phyloP scores from a whole-genome alignment of 2,888 invertebrate genomes.

The Nomada fucata region DNA sequence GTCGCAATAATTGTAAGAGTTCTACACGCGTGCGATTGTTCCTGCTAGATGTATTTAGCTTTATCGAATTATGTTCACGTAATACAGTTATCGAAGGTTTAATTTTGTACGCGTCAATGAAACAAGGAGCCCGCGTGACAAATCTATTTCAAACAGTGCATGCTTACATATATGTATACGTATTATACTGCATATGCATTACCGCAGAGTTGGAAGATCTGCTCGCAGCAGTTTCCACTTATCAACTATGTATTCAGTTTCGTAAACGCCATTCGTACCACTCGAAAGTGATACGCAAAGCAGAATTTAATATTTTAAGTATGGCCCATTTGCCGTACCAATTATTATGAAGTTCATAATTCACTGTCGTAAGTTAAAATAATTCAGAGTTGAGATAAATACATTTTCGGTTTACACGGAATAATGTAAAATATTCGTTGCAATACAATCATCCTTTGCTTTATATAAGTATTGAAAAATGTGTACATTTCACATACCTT shows the following conservation, averaged over 20 bases:
- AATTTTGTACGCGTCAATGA: conserved; percentile 8
- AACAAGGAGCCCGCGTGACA: conserved; percentile 23
- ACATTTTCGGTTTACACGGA: background rate
- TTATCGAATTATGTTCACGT: background rate
- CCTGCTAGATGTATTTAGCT: no score
- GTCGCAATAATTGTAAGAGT: no score
- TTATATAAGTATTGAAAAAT: background rate
- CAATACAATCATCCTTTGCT: background rate
- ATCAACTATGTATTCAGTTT: no score
- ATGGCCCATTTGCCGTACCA: background rate
- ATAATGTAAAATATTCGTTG: no score
- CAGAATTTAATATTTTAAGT: background rate
- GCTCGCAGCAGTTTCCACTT: no score
- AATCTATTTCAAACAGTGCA: conserved; percentile 33
- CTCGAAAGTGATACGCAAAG: no score
- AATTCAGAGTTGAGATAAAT: no score
- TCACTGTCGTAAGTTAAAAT: background rate
- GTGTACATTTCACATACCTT: conserved; percentile 51
- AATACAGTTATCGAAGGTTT: background rate
- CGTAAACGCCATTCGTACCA: no score
- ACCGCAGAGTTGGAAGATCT: conserved; percentile 12
- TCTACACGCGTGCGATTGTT: no score
- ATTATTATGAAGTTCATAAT: background rate
- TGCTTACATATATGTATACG: background rate
- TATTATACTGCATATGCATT: conserved; percentile 1